These are phyloP conservation scores for Takifugu ocellatus DNA, from an alignment of 2,797 vertebrate species.

Conservation along the genomic window DNA sequence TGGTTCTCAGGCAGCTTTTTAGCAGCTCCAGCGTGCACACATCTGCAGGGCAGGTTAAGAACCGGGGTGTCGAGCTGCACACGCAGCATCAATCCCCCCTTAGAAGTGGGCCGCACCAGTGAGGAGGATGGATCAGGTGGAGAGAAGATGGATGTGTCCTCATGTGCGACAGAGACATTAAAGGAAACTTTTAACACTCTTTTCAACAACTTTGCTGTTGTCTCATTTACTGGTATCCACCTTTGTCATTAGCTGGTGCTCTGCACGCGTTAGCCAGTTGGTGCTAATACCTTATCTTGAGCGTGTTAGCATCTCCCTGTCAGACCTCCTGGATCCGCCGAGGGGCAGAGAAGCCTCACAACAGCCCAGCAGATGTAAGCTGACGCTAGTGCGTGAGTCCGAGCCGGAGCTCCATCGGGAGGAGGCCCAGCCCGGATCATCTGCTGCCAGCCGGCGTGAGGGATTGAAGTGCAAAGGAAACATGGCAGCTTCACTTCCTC, in stretches of 20 bases:
- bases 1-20: neutral
- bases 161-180: constrained; percentile 6
- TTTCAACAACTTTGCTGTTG: no score
- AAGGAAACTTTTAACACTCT: no score
- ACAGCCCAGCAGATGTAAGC: neutral
- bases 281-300: no score
- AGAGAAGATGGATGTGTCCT: constrained; percentile 18
- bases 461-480: constrained; percentile 84
- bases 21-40: constrained; percentile 39
- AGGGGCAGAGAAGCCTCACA: no score
- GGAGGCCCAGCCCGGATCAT: constrained; percentile 69
- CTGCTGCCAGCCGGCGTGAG: constrained; percentile 74
- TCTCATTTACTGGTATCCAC: neutral
- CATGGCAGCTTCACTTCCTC: constrained; percentile 88
- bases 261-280: no score
- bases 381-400: constrained; percentile 85
- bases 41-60: constrained; percentile 69
- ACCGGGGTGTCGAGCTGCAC: constrained; percentile 40
- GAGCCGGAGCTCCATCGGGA: constrained; percentile 68
- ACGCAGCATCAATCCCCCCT: constrained; percentile 55
- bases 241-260: no score
- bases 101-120: constrained; percentile 51
- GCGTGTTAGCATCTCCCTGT: no score
- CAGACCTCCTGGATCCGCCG: no score
- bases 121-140: constrained; percentile 38